phyloP scores from a whole-genome alignment of 1,140 invertebrate genomes.

The Aphis gossypii region DNA sequence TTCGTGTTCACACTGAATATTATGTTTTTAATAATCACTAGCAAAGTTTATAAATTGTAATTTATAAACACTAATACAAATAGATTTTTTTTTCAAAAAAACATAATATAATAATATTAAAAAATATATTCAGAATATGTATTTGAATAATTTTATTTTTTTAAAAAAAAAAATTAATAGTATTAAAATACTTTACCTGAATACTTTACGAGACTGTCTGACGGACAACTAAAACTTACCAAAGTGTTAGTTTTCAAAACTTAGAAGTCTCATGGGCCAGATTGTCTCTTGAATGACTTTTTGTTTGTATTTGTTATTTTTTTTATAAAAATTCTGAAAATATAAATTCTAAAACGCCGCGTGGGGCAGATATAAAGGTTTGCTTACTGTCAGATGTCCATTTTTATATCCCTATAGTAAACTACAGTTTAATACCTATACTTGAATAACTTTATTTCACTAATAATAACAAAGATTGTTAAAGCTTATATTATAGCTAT shows the following conservation, averaged over 20 bases:
- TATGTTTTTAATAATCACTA: neutral
- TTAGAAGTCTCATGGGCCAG: neutral
- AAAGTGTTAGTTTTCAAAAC: neutral
- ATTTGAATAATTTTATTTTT: neutral
- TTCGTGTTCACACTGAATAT: neutral
- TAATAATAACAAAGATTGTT: neutral
- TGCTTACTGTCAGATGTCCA: neutral
- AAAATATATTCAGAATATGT: neutral
- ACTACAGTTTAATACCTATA: neutral
- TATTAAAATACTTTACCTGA: neutral
- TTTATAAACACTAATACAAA: too few relatives aligned
- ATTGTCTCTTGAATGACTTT: neutral
- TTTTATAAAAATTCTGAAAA: conserved; percentile 10
- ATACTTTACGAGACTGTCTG: neutral
- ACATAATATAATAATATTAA: neutral
- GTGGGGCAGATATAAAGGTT: neutral
- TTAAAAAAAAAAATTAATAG: neutral
- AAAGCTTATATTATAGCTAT: too few relatives aligned
- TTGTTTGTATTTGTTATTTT: neutral
- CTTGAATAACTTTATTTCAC: neutral
- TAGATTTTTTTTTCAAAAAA: neutral
- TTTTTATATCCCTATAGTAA: too few relatives aligned
- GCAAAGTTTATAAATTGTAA: neutral
- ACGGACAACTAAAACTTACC: neutral
- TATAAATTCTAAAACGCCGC: neutral